Base-by-base conservation (phyloP, 2,888 invertebrate genomes). In the Uloborus plumipes region DNA sequence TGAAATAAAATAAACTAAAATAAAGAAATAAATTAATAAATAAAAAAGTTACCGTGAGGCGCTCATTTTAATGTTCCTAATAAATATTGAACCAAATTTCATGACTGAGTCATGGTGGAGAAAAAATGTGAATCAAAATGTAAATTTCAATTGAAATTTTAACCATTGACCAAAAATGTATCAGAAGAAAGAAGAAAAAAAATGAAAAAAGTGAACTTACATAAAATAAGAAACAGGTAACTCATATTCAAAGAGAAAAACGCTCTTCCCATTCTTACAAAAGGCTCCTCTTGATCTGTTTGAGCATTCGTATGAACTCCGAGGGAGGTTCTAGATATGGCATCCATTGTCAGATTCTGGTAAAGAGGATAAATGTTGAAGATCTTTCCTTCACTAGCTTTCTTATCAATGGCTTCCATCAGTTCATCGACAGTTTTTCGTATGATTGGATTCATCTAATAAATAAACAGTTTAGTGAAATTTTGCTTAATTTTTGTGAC, bases 301-400 rank as follows among this genome's bases (percentile, higher is more conserved):
- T 84, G 85, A 11, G 76, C 84, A 67, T 80, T 65, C 16, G 71
- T 72, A 31, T 84, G 51, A 15, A 84, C 64, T 39, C 85, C 85
- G 20, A 85, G 73, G 14, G 76, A 70, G 2, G 73, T 80, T 51
- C 79, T 58, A 22, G 66, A 75, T 26, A 84, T 85, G 18, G 72
- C 72, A 61, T 84, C 84, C 61, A 73, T 74, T 1, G 85, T 85
- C 16, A 85, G 18, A 15, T 51, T 51, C 49, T 84, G 79, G 59
- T 84, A 76, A n/a, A 79, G 20, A 15, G 66, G 62, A 62, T 85
- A 85, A 20, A 85, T 74, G 39, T 85, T 65, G 58, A 85, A 85
- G 47, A 79, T 62, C 20, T 76, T 51, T 20, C 65, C 74, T 20
- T 22, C 13, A 58, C 61, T 50, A 64, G 49, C 18, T 70, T 70